A percentile compares a stretch with the other conserved stretches of the same genome.
phyloP scores from a whole-genome alignment of 1,140 invertebrate species.

The Drosophila persimilis region DNA sequence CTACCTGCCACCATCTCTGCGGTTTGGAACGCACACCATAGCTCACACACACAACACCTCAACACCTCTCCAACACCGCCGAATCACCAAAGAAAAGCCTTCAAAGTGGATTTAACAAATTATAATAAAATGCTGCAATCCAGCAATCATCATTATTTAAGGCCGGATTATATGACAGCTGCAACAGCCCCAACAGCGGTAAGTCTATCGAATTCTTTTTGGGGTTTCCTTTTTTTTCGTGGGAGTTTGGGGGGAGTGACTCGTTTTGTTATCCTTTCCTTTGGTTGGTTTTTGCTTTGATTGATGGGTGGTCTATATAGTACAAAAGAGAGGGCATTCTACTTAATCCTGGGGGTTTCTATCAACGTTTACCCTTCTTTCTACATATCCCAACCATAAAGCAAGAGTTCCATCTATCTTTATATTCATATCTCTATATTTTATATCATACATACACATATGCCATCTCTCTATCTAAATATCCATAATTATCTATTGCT shows the following conservation, averaged over 20 bases:
- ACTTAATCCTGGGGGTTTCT: no score
- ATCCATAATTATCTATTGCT: no score
- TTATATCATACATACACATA: no score
- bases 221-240: background rate
- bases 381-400: no score
- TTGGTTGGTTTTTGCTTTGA: no score
- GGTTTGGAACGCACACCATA: constrained; percentile 6
- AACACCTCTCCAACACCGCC: constrained; percentile 45
- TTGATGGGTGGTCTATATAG: no score
- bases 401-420: no score
- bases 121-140: constrained; percentile 90
- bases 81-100: constrained; percentile 72
- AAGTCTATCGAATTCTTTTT: constrained; percentile 82
- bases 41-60: constrained; percentile 9
- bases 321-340: no score
- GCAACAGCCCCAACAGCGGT: constrained; percentile 93
- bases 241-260: background rate
- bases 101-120: constrained; percentile 83
- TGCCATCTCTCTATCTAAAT: no score
- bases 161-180: constrained; percentile 95
- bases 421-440: no score
- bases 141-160: constrained; percentile 92
- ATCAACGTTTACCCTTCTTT: no score
- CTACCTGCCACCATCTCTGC: constrained; percentile 11
- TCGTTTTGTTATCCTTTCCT: background rate